Base-by-base conservation (phyloP, 2,888 invertebrate species). In the Gymnoscelis rufifasciata region DNA sequence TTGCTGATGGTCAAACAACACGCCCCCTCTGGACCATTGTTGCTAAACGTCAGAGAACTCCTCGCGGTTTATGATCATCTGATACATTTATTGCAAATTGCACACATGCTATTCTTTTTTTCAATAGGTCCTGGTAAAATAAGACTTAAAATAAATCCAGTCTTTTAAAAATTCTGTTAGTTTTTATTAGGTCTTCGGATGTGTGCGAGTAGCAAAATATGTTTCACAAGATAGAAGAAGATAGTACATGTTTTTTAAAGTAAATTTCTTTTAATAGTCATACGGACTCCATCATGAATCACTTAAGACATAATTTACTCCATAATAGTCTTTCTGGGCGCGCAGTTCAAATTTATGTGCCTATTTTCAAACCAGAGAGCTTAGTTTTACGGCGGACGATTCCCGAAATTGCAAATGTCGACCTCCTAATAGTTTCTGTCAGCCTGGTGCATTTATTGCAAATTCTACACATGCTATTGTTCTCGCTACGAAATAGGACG, bases 371-470 rank as follows among this genome's bases (percentile, higher is more conserved):
- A 10, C 14, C 33, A 2, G 10, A 2, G 26, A 26, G 35, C 7
- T 11, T 10, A 10, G 7, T 19, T 7, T 13, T n/a, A 14, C 14
- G 15, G n/a, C 15, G 15, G 10, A 35, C 31, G 31, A 8, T 19
- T 33, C 14, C 7, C 33, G 19, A 46, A 44, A 44, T 29, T 47
- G 29, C 45, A 26, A 42, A 37, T 36, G 11, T 24, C 44, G 12
- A n/a, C 7, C 23, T 41, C 28, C 23, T 44, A 8, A 14, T 44
- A 13, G 7, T 7, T 37, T 49, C 31, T 49, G 30, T 29, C 19
- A 24, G 15, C 47, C 51, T 51, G 41, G 46, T 56, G 47, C 38
- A 30, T 52, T 53, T 56, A 53, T 53, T 56, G 55, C 55, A 47
- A 26, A 52, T 45, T 47, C 46, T 38, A 42, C 36, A 36, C 37